These are phyloP conservation scores for Slavum lentiscoides DNA, from an alignment of 2,888 invertebrate genomes.

Conservation along the genomic window DNA sequence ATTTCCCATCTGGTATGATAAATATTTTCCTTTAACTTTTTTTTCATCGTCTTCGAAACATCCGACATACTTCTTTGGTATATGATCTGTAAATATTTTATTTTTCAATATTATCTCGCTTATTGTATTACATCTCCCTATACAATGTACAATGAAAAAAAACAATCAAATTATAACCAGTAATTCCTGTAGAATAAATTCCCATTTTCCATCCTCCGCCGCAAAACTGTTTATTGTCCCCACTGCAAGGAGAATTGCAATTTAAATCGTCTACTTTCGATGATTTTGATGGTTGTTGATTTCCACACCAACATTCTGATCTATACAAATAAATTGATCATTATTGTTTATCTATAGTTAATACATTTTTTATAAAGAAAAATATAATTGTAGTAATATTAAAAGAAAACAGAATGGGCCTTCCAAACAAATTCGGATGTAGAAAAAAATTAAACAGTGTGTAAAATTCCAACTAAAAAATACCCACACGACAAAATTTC, in stretches of 20 bases:
- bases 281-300: slow-evolving; percentile 42
- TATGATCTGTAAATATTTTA: slow-evolving; percentile 18
- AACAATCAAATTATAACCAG: slow-evolving; percentile 32
- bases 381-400: too few relatives aligned
- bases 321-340: slow-evolving; percentile 8
- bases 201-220: slow-evolving; percentile 56
- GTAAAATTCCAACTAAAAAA: too few relatives aligned
- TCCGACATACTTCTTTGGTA: slow-evolving; percentile 40
- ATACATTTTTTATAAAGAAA: too few relatives aligned
- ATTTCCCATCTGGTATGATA: slow-evolving; percentile 18
- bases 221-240: slow-evolving; percentile 55
- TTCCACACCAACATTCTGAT: slow-evolving; percentile 51
- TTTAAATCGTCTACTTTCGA: slow-evolving; percentile 54
- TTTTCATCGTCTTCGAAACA: slow-evolving; percentile 36
- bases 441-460: too few relatives aligned
- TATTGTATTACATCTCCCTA: neutral
- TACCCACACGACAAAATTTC: too few relatives aligned
- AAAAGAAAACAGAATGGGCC: too few relatives aligned
- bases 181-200: slow-evolving; percentile 56
- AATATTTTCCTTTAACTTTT: slow-evolving; percentile 27
- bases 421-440: too few relatives aligned
- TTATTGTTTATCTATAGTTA: too few relatives aligned
- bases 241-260: slow-evolving; percentile 55
- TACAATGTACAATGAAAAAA: neutral
- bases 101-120: neutral